Evolutionary conservation across 2,888 invertebrate species (phyloP).

Genomic region (Cordylochernes scorpioides): DNA sequence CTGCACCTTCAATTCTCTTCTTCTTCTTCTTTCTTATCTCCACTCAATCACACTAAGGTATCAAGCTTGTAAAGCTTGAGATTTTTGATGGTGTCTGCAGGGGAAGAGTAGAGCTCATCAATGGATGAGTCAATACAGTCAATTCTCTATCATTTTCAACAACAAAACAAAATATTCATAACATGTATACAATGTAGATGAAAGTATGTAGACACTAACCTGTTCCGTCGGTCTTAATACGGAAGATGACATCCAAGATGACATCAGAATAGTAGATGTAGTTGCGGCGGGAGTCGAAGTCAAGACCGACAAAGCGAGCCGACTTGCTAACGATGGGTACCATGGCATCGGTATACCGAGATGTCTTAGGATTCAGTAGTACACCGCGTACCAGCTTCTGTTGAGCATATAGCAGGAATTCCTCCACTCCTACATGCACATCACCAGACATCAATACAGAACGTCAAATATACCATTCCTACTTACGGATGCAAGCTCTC

Average conservation of each 20-base stretch:
- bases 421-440: constrained; percentile 33
- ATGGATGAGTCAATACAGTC: background rate
- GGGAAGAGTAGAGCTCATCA: too few relatives aligned
- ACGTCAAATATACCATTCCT: constrained; percentile 1
- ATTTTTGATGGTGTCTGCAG: too few relatives aligned
- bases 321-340: constrained; percentile 68
- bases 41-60: too few relatives aligned
- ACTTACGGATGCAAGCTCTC: constrained; percentile 40
- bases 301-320: constrained; percentile 76
- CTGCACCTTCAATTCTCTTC: too few relatives aligned
- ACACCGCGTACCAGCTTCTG: constrained; percentile 81
- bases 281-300: constrained; percentile 66
- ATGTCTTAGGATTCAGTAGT: constrained; percentile 15
- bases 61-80: too few relatives aligned
- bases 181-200: too few relatives aligned
- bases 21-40: too few relatives aligned
- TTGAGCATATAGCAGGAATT: constrained; percentile 82
- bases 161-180: too few relatives aligned
- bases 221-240: constrained; percentile 26
- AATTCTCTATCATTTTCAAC: background rate
- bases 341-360: constrained; percentile 74
- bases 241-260: constrained; percentile 69
- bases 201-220: constrained; percentile 17
- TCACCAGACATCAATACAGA: too few relatives aligned
- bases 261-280: constrained; percentile 95